Evolutionary conservation across 2,113 vertebrate genomes (phyloP).

Genomic region (Candoia aspera): DNA sequence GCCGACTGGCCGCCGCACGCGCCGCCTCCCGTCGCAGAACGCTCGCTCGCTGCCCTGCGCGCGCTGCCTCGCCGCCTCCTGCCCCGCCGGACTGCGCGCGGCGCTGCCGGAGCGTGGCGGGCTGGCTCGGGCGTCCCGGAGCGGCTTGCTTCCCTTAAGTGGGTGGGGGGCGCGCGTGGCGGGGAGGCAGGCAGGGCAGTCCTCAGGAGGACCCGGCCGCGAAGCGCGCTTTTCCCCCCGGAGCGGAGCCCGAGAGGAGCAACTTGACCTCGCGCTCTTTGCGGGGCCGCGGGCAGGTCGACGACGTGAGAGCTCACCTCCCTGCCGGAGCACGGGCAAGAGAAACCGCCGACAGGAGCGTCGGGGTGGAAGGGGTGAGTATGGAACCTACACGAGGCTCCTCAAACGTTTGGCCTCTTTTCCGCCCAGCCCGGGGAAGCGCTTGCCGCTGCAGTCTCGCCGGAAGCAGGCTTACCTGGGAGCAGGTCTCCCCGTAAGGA

Average conservation of each 20-base stretch:
- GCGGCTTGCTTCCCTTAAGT: not conserved
- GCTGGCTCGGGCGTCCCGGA: not conserved
- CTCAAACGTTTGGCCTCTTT: not conserved
- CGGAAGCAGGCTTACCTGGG: not conserved
- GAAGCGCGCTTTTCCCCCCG: not conserved
- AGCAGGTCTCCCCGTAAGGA: not conserved
- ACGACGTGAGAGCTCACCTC: not conserved
- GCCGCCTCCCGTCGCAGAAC: conserved; percentile 15
- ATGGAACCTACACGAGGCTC: fast-evolving
- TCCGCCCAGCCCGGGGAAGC: no score
- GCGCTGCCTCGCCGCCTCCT: conserved; percentile 29
- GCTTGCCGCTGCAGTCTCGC: not conserved
- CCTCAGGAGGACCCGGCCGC: not conserved
- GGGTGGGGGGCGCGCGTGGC: not conserved
- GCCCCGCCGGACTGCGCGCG: not conserved
- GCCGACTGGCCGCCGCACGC: not conserved
- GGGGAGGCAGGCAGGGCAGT: not conserved
- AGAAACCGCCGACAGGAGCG: not conserved
- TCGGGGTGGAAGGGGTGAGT: conserved; percentile 45
- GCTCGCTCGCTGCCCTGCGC: conserved; percentile 8
- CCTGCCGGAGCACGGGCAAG: conserved; percentile 27
- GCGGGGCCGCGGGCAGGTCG: conserved; percentile 22
- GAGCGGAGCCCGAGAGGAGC: not conserved
- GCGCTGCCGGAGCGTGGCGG: not conserved
- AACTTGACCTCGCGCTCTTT: conserved; percentile 34